A percentile compares a stretch with the other conserved stretches of the same genome.
Conservation (phyloP, 2,797 vertebrate species). For the Acrocephalus scirpaceus region DNA sequence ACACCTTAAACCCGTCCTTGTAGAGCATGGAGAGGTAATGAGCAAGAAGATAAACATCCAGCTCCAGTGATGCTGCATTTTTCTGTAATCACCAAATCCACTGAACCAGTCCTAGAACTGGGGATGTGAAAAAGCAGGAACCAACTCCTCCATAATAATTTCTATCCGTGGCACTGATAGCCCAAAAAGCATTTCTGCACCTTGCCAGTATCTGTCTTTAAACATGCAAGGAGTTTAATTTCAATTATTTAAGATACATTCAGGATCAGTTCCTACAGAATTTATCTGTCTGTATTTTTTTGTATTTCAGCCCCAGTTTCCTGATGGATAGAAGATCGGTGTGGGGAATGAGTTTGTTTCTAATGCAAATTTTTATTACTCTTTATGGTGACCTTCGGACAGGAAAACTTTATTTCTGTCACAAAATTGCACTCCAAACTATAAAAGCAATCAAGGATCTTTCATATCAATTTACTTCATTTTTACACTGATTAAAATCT, state of each 20-base stretch:
- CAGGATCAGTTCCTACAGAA: not conserved
- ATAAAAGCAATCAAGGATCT: not conserved
- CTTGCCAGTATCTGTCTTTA: not conserved
- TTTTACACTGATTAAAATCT: not conserved
- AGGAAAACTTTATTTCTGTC: not conserved
- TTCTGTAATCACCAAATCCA: not conserved
- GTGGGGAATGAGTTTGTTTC: not conserved
- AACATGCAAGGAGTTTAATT: not conserved
- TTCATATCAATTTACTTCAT: not conserved
- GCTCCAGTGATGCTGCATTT: not conserved
- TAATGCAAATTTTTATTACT: not conserved
- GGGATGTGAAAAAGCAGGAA: not conserved
- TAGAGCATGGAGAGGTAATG: not conserved
- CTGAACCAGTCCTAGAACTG: not conserved
- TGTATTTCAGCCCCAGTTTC: not conserved
- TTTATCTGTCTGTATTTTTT: not conserved
- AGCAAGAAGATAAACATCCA: not conserved
- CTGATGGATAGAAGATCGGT: not conserved
- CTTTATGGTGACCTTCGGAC: not conserved
- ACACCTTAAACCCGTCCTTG: not conserved
- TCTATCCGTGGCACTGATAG: not conserved
- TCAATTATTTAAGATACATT: not conserved
- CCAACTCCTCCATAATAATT: not conserved
- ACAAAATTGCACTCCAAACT: not conserved
- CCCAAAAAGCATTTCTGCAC: not conserved